Base-by-base conservation (phyloP, 2,113 vertebrate species). In the Rutilus rutilus region DNA sequence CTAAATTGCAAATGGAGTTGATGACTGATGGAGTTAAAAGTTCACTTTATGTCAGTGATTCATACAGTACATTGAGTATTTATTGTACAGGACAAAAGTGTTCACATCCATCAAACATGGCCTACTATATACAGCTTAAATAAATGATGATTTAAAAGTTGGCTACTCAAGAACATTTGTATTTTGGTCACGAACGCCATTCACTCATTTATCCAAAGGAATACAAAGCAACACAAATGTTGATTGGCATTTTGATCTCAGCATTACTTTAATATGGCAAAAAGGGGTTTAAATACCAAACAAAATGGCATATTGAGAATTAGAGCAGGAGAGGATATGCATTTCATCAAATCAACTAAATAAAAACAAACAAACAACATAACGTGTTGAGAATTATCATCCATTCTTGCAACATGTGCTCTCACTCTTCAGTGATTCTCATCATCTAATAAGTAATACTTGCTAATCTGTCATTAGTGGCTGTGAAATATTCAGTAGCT, bases 331-430 rank as follows among this genome's bases (percentile, higher is more conserved):
- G 42, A 81, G 11, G 39, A 47, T 59, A 80, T 85, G 69, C 62
- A 42, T 19, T 82, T 85, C 27, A 78, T 25, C 39, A 84, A 84
- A 67, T 82, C 45, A 73, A 71, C 67, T 54, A 62, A 27, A 82
- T 65, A 79, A 60, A 83, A 78, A 82, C 65, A 78, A 76, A 64
- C 50, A 52, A 88, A 83, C 69, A 88, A 82, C 69, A 78, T 52
- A 86, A 71, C 78, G 69, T 83, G 80, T 83, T 85, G 85, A 87
- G 82, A 85, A 85, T 89, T 73, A 82, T 54, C 57, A 77, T 83
- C 85, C 86, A 67, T 84, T 57, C 74, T 50, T 84, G 77, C 82
- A 88, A 80, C 65, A 86, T 52, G 33, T 86, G 65, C 67, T 69
- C 36, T 45, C 85, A 73, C 82, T 50, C 50, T 15, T 62, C 86